Base-by-base conservation (phyloP, 2,888 invertebrate species). In the Cenopis cana region DNA sequence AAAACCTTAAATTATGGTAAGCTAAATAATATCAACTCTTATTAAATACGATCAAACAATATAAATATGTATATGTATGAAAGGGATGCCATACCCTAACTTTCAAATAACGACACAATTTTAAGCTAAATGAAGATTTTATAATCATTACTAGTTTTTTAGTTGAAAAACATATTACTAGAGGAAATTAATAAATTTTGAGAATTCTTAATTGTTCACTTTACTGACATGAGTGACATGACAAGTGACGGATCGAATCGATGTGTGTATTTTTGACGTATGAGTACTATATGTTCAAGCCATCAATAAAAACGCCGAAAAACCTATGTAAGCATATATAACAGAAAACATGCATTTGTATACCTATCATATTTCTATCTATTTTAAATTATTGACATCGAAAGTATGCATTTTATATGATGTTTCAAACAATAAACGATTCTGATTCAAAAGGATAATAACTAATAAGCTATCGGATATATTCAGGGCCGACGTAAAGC, bases 121-220 rank as follows among this genome's bases (percentile, higher is more conserved):
- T 79, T 10, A 76, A 55, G 61, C 80, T 50, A 69, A 74, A 73
- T 60, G 74, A 68, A 65, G 69, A 78, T 55, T 74, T 74, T 64
- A 67, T 74, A 59, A 74, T 73, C 85, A 85, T 85, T 60, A 79
- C 81, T 76, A 41, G 14, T 14, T 18, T 52, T 68, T 62, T n/a
- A 59, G 12, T 59, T 46, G 20, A 1, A 52, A 55, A 36, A 20
- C 62, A 62, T 55, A 12, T 8, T 61, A 57, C 38, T 8, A 38
- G 1, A 14, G 14, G 20, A 17, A 9, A 18, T 29, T 24, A 55
- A 24, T 54, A n/a, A n/a, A n/a, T n/a, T n/a, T n/a, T n/a, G n/a
- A n/a, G n/a, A n/a, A n/a, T n/a, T n/a, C n/a, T n/a, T n/a, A n/a
- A n/a, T n/a, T n/a, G n/a, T n/a, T n/a, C n/a, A n/a, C n/a, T n/a